phyloP scores from a whole-genome alignment of 2,797 vertebrate genomes.

The Darevskia mixta region DNA sequence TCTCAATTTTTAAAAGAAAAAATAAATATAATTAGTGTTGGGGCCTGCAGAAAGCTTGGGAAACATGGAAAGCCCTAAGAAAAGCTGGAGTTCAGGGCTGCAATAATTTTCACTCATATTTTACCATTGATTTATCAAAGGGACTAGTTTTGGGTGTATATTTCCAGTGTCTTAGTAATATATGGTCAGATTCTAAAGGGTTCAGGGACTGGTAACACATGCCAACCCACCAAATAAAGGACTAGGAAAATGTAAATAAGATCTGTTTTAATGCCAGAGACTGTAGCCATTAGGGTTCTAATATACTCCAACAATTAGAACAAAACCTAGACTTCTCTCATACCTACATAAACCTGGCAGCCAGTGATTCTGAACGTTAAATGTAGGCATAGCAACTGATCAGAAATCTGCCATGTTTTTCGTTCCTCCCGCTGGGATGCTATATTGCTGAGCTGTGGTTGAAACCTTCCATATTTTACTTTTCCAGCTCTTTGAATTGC shows the following conservation, averaged over 20 bases:
- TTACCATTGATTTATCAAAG: neutral
- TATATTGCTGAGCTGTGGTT: conserved; percentile 12
- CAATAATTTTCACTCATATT: neutral
- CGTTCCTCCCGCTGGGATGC: neutral
- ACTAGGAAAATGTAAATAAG: neutral
- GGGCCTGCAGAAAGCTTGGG: neutral
- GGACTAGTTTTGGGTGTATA: neutral
- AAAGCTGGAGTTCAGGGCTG: neutral
- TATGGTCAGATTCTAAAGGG: neutral
- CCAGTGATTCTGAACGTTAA: neutral
- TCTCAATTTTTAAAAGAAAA: neutral
- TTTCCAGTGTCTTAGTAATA: neutral
- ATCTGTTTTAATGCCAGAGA: neutral
- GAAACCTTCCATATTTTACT: neutral
- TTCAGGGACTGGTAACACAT: neutral
- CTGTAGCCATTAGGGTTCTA: neutral
- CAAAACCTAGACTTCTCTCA: neutral
- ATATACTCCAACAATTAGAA: neutral
- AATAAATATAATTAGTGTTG: neutral
- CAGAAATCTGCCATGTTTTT: neutral
- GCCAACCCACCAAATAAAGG: neutral
- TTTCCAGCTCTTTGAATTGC: neutral
- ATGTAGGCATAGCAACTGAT: neutral
- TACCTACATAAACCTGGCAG: neutral
- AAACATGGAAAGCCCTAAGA: neutral